Conservation (phyloP, 1,140 invertebrate genomes). For the Leptopilina clavipes region DNA sequence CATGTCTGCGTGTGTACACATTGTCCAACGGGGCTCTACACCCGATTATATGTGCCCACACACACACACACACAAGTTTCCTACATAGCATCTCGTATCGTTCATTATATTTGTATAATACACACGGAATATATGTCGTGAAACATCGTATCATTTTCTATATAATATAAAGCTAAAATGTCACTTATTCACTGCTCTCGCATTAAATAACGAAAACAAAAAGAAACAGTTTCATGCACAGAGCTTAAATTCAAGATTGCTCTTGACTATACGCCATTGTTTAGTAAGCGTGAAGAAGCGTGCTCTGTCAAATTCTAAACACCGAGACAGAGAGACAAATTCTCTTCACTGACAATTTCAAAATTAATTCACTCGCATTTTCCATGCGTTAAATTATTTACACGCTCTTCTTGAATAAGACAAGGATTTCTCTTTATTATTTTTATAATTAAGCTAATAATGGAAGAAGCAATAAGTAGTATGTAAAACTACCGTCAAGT, state of each 20-base stretch:
- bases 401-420: no score
- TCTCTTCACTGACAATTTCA: background rate
- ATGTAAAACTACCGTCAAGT: no score
- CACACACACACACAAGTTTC: background rate
- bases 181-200: background rate
- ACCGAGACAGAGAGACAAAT: background rate
- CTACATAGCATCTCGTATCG: background rate
- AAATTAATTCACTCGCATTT: no score
- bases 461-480: no score
- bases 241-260: constrained; percentile 14
- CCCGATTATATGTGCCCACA: background rate
- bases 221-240: background rate
- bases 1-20: background rate
- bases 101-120: background rate
- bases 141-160: background rate
- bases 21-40: background rate
- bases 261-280: background rate
- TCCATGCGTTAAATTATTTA: no score
- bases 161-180: background rate
- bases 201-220: background rate
- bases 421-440: no score
- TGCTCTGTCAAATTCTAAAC: background rate
- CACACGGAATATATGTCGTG: background rate
- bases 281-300: background rate
- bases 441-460: no score